Percentiles rank a stretch among this genome's conserved stretches.
Evolutionary conservation across 1,140 invertebrate species (phyloP).

Genomic region (Drosophila aff.): DNA sequence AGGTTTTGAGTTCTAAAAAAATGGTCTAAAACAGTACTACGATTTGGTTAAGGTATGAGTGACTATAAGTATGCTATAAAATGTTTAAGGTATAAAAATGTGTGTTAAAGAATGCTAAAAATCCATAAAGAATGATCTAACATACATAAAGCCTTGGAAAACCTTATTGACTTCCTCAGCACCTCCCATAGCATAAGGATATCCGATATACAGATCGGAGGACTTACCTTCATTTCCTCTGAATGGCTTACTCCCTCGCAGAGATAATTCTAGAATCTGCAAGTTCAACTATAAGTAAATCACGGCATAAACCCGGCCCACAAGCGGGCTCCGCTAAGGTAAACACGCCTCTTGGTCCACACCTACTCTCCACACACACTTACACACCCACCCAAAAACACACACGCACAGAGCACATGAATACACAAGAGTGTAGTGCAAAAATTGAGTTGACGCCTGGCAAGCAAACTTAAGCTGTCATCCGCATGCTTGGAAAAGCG

Average conservation of each 20-base stretch:
- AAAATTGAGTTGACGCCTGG: slow-evolving; percentile 76
- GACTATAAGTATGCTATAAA: no score
- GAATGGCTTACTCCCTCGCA: not conserved
- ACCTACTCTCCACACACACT: slow-evolving; percentile 3
- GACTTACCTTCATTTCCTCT: not conserved
- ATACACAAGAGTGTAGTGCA: slow-evolving; percentile 26
- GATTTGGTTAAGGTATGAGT: no score
- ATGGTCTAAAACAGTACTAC: not conserved
- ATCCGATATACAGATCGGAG: not conserved
- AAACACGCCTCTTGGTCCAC: slow-evolving; percentile 55
- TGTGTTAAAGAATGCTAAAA: no score
- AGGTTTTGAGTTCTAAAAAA: no score
- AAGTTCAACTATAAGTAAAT: slow-evolving; percentile 28
- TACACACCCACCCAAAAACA: not conserved
- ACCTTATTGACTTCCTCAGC: not conserved
- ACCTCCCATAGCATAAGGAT: not conserved
- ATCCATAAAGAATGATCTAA: no score
- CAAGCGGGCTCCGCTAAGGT: slow-evolving; percentile 30
- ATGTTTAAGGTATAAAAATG: no score
- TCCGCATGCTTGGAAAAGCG: slow-evolving; percentile 52
- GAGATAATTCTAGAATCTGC: slow-evolving; percentile 16
- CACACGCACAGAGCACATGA: not conserved
- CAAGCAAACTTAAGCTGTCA: slow-evolving; percentile 77
- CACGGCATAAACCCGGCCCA: slow-evolving; percentile 32
- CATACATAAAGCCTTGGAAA: not conserved